phyloP scores from a whole-genome alignment of 2,888 invertebrate species.

The Stenotaenia linearis region DNA sequence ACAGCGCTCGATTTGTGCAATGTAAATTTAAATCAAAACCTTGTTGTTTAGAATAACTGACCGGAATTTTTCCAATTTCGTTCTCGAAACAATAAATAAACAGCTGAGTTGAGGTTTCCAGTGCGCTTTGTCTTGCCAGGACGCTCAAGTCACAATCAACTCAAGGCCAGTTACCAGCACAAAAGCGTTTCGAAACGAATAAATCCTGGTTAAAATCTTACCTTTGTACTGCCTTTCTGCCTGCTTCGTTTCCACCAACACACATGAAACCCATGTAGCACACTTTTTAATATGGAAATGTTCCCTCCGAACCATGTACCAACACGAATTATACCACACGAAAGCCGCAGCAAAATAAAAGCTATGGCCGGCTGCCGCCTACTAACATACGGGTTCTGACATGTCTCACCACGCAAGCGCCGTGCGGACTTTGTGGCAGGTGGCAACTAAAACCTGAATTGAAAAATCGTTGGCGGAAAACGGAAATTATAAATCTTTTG shows the following conservation, averaged over 20 bases:
- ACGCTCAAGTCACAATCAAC: slow-evolving; percentile 15
- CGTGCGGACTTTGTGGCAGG: neutral
- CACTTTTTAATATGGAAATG: slow-evolving; percentile 3
- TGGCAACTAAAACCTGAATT: neutral
- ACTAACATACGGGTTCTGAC: slow-evolving; percentile 5
- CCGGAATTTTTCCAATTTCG: neutral
- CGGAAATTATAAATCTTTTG: neutral
- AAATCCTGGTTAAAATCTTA: neutral
- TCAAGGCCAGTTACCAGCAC: slow-evolving; percentile 27
- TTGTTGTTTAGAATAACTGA: neutral
- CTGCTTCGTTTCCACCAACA: slow-evolving; percentile 6
- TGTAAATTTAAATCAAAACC: neutral
- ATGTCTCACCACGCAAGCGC: neutral
- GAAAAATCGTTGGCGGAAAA: neutral
- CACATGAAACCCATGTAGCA: slow-evolving; percentile 28
- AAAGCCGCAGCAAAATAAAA: slow-evolving; percentile 14
- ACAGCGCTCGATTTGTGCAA: neutral
- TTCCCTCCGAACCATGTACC: slow-evolving; percentile 9
- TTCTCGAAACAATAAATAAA: neutral
- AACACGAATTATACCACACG: slow-evolving; percentile 2
- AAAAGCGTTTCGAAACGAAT: neutral
- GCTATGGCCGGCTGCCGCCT: slow-evolving; percentile 26
- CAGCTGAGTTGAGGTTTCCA: slow-evolving; percentile 22
- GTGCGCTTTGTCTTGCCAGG: slow-evolving; percentile 29
- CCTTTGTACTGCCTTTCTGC: slow-evolving; percentile 1